Base-by-base conservation (phyloP, 2,888 invertebrate species). In the Teleiodes luculella region DNA sequence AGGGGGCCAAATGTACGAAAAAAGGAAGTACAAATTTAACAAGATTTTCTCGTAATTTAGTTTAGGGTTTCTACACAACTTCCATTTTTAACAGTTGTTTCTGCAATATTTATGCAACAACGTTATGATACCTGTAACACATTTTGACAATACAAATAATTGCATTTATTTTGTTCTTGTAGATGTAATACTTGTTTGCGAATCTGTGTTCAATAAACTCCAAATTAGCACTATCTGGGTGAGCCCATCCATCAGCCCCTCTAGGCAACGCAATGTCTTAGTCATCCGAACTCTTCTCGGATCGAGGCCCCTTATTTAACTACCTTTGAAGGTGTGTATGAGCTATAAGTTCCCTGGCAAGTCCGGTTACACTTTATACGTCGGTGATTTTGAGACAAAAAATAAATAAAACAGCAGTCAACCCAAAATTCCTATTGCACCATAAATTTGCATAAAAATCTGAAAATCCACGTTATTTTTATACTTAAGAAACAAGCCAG, bases 1-100 rank as follows among this genome's bases (percentile, higher is more conserved):
- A 81, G 77, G 86, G 87, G 86, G 85, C 86, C 86, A 86, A 86
- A 78, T 63, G 70, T 78, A 81, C 83, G 84, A 81, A 80, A 78
- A 78, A 70, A 75, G 75, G 73, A 78, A 86, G 86, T 86, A 86
- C 86, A 87, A 87, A 84, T 79, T 78, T 74, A 74, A 73, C 69
- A 78, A 78, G 74, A 72, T 56, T 62, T 78, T 80, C 78, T 83
- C 79, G 78, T 80, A 72, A 77, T 83, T 85, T 77, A 80, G 78
- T 84, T 83, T 82, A 80, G 76, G 75, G 65, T 68, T 73, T 55
- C 70, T 65, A 72, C 61, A 67, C 69, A 65, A 71, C 70, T 71
- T 70, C 66, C 62, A 65, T 65, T 64, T 60, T 64, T 68, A 56
- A 65, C 63, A 66, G 28, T 28, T 28, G 43, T 28, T 43, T 28